Conservation (phyloP, 2,113 vertebrate species). For the Porphyrio hochstetteri region DNA sequence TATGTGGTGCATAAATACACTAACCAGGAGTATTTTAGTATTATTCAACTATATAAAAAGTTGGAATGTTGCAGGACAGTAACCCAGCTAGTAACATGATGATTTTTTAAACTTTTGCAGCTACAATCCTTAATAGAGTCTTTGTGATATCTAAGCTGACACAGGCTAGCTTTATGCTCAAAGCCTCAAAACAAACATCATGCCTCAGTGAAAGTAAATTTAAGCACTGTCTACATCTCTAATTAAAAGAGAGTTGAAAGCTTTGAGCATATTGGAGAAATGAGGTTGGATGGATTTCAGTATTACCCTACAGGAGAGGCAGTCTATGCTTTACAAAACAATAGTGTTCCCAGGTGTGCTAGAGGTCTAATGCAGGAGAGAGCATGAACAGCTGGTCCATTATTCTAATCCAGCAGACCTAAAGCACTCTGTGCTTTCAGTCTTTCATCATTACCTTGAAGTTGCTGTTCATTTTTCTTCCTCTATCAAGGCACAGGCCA, state of each 20-base stretch:
- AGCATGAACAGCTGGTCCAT: neutral
- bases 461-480: neutral
- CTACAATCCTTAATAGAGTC: neutral
- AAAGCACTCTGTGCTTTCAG: neutral
- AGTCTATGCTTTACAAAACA: neutral
- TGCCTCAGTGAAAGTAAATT: neutral
- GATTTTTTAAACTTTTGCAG: neutral
- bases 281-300: neutral
- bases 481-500: neutral
- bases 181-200: conserved; percentile 18
- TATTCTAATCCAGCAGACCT: neutral
- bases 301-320: neutral
- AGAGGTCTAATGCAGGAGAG: neutral
- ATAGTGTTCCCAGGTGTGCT: neutral
- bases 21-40: neutral
- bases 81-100: neutral
- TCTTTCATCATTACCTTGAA: neutral
- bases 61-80: neutral
- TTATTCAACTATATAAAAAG: neutral
- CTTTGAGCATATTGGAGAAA: neutral
- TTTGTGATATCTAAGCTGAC: neutral
- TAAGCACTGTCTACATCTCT: conserved; percentile 4
- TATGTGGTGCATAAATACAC: neutral
- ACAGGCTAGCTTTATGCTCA: neutral
- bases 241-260: neutral